Percentiles rank a stretch among this genome's conserved stretches.
Evolutionary conservation across 1,140 invertebrate genomes (phyloP).

Genomic region (Zaprionus capensis): DNA sequence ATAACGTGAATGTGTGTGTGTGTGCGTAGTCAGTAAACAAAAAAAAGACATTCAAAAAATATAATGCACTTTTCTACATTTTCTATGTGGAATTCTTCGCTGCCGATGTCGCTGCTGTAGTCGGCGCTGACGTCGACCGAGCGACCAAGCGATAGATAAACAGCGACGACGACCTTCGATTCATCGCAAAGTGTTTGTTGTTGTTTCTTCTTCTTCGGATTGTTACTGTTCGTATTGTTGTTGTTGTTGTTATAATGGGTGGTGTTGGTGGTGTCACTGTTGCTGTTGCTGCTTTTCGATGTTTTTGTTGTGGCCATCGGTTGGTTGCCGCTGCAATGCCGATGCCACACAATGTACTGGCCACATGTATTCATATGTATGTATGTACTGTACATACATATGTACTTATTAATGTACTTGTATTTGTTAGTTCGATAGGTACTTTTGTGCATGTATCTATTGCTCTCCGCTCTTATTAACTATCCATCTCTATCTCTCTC

Average conservation of each 20-base stretch:
- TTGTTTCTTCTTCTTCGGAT: constrained; percentile 21
- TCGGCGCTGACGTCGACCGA: constrained; percentile 27
- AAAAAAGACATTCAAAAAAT: constrained; percentile 51
- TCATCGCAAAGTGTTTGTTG: constrained; percentile 48
- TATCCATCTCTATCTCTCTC: constrained; percentile 11
- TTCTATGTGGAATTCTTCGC: constrained; percentile 69
- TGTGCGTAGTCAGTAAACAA: constrained; percentile 4
- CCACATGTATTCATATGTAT: constrained; percentile 21
- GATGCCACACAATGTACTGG: constrained; percentile 47
- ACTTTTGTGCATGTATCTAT: constrained; percentile 46
- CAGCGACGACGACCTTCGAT: constrained; percentile 68
- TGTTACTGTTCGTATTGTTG: constrained; percentile 18
- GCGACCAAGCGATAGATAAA: constrained; percentile 30
- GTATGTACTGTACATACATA: constrained; percentile 20
- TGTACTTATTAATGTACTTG: neutral
- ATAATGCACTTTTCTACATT: constrained; percentile 78
- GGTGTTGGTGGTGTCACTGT: constrained; percentile 23
- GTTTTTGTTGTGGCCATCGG: constrained; percentile 44
- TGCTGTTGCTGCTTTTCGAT: constrained; percentile 10
- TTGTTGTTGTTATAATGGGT: constrained; percentile 8
- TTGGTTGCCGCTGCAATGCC: constrained; percentile 44
- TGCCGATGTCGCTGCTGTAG: constrained; percentile 31
- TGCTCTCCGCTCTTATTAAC: constrained; percentile 26
- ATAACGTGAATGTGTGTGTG: constrained; percentile 7
- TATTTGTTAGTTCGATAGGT: constrained; percentile 7